Conservation (phyloP, 2,797 vertebrate species). For the Calcarius lapponicus region DNA sequence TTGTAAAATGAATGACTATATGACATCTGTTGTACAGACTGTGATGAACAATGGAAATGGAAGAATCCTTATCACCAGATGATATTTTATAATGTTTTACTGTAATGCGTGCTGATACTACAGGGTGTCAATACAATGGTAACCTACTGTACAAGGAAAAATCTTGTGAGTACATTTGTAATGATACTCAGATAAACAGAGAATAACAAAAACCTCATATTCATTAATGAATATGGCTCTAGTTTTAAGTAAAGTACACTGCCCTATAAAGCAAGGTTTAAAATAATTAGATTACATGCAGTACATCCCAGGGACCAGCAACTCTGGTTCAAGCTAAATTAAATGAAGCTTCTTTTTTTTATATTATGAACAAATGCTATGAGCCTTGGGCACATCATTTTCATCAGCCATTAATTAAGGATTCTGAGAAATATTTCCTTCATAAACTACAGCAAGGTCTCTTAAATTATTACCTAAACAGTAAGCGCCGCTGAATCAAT, state of each 20-base stretch:
- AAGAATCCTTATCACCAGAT: neutral
- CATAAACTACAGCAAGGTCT: neutral
- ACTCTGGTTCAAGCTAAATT: neutral
- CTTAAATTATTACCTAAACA: neutral
- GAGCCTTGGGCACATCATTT: neutral
- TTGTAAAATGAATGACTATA: neutral
- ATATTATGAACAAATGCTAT: neutral
- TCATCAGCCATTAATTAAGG: neutral
- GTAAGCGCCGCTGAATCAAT: neutral
- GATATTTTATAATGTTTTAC: neutral
- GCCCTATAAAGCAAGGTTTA: neutral
- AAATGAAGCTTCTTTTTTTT: neutral
- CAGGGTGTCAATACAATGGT: neutral
- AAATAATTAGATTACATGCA: neutral
- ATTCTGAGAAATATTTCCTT: neutral
- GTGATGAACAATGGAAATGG: neutral
- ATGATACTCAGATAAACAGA: neutral
- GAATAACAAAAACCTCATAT: fast-evolving
- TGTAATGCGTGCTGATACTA: neutral
- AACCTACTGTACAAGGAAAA: neutral
- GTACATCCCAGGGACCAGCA: neutral
- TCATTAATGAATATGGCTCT: neutral
- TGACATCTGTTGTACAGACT: neutral
- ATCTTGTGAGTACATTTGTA: neutral
- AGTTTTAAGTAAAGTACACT: neutral